Evolutionary conservation across 2,113 vertebrate species (phyloP).

Genomic region (Meleagris gallopavo): DNA sequence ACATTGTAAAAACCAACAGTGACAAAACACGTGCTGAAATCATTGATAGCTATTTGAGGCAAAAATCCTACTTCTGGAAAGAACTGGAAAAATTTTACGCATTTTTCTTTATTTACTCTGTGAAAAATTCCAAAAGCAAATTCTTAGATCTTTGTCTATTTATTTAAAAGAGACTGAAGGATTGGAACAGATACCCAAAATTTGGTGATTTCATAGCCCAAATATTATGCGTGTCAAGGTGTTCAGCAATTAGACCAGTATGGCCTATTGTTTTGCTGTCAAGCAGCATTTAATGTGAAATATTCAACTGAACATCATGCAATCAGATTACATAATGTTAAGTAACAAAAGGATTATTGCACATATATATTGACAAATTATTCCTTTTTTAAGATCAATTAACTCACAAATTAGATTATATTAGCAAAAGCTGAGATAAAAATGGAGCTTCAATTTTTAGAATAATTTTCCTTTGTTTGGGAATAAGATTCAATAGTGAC

Average conservation of each 20-base stretch:
- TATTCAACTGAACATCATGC: background rate
- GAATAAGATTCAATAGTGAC: conserved; percentile 19
- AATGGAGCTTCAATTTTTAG: conserved; percentile 24
- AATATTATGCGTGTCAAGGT: background rate
- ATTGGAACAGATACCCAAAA: background rate
- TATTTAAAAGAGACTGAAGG: background rate
- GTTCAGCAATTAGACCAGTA: conserved; percentile 1
- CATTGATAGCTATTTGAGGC: background rate
- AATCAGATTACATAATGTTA: background rate
- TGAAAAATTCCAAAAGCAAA: background rate
- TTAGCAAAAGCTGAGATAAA: conserved; percentile 21
- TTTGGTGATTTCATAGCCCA: conserved; percentile 4
- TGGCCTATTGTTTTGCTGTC: conserved; percentile 26
- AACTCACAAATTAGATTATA: conserved; percentile 21
- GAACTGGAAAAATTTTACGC: background rate
- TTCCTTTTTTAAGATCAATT: background rate
- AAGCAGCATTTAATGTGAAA: background rate
- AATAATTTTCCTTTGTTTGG: conserved; percentile 32
- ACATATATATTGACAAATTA: background rate
- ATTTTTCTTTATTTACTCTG: background rate
- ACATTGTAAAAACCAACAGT: background rate
- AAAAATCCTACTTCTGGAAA: background rate
- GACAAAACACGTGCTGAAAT: background rate
- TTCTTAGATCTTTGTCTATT: conserved; percentile 5
- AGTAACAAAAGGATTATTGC: background rate